These are phyloP conservation scores for Gymnothorax reevesii DNA, from an alignment of 2,797 vertebrate species.

Conservation along the genomic window DNA sequence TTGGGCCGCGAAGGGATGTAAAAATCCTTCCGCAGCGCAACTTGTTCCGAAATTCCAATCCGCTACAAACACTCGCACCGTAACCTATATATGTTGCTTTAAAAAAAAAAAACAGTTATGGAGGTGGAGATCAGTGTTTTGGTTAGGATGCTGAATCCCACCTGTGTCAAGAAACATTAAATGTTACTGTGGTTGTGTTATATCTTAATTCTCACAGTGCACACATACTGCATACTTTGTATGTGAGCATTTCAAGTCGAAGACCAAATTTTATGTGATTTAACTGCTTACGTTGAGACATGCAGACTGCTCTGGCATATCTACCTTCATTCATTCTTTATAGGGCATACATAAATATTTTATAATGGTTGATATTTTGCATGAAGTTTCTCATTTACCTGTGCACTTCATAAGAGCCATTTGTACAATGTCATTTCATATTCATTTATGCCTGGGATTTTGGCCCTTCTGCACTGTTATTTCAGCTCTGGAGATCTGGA, in stretches of 20 bases:
- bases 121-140: background rate
- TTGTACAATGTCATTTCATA: constrained; percentile 14
- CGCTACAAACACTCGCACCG: too few species aligned
- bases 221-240: background rate
- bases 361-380: background rate
- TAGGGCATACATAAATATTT: background rate
- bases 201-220: background rate
- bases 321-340: background rate
- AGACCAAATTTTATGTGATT: background rate
- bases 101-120: background rate
- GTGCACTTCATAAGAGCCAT: background rate
- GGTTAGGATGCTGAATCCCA: background rate
- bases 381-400: constrained; percentile 10
- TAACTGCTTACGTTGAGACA: constrained; percentile 3
- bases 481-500: background rate
- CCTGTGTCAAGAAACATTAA: background rate
- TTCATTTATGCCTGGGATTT: background rate
- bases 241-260: background rate
- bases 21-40: too few species aligned
- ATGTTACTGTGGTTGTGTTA: background rate
- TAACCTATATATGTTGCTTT: too few species aligned
- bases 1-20: too few species aligned
- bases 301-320: background rate
- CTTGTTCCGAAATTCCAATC: too few species aligned
- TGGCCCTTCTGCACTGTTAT: background rate